Evolutionary conservation across 2,888 invertebrate species (phyloP), one percentile per base, ranked within the genome.

Genomic region (Meandrusa payeni): DNA sequence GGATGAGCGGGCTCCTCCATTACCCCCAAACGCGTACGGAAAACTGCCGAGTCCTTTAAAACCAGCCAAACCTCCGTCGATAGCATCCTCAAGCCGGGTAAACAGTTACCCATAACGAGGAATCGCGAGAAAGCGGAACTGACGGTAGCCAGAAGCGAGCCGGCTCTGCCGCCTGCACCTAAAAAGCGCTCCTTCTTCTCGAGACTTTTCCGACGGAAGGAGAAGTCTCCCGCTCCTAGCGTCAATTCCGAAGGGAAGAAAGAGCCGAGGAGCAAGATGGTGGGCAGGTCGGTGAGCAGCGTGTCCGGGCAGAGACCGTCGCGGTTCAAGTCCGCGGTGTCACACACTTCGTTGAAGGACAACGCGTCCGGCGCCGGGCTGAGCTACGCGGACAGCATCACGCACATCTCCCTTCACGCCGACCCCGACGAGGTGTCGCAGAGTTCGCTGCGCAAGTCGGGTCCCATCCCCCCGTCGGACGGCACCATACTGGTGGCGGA

Each of bases 21-120:
- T 95, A 42, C 95, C 95, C 0, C 96, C 96, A 0, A 95, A 66
- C 90, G 95, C 33, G 83, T 91, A 1, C 91, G 92, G 38, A 92
- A 92, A 51, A 76, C 88, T 12, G 54, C 72, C 2, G 85, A 82
- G 46, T 66, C 69, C 1, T 75, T 87, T 54, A 83, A 64, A 55
- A 76, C 69, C 9, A 89, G 81, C 31, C 85, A 83, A 41, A 81
- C 79, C 0, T 85, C 87, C 1, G 83, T 81, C 5, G 77, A 85
- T 36, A 76, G 78, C 31, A 63, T 85, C 13, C 54, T 83, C 0
- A 77, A 76, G 41, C 85, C 87, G 1, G 87, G 86, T 1, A 59
- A 65, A 1, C 77, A 66, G 49, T 24, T 81, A 22, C 77, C 80
- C 0, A 53, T 82, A 4, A 64, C 78, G 0, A 64, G 82, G 2